Evolutionary conservation across 2,797 vertebrate species (phyloP), one percentile per base, ranked within the genome.

Genomic region (Aselliscus stoliczkanus): DNA sequence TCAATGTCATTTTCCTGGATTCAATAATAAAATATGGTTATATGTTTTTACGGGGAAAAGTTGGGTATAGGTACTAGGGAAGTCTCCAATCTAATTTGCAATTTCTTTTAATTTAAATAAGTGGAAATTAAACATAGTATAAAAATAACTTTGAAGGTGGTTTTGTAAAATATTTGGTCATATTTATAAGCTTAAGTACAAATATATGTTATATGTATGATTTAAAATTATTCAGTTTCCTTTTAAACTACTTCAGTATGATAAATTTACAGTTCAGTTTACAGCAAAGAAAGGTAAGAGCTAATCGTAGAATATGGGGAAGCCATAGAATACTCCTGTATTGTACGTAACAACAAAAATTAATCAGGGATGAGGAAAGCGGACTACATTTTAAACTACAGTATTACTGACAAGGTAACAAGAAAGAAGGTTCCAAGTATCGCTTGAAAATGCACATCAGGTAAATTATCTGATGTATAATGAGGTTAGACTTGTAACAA

Each of bases 151-250:
- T n/a, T 25, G 62, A 81, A 81, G 34, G 23, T 81, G 39, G 27
- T 93, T 88, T 90, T 75, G 27, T 69, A 93, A 93, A 90, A 39
- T 92, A 91, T 75, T 80, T 86, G 29, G 37, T 82, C 27, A 54
- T 70, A 47, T 11, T 82, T 75, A 60, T 31, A 77, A 70, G 54
- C 34, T 92, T 54, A 80, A 39, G 31, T 90, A 47, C 67, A 86
- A 86, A 69, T 67, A 34, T 15, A 15, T 62, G 5, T 29, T 85
- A 62, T 37, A 77, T 60, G 79, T 87, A 70, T 76, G 67, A 82
- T 82, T 82, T 65, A 82, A 77, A 79, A 79, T 56, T 56, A 84
- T 18, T 89, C 6, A 34, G 50, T 76, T 86, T 93, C 50, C 92
- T 69, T 82, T 87, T 82, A 10, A 87, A 81, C 9, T 69, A 81